Conservation (phyloP, 2,888 invertebrate species). For the Apotomis turbidana region DNA sequence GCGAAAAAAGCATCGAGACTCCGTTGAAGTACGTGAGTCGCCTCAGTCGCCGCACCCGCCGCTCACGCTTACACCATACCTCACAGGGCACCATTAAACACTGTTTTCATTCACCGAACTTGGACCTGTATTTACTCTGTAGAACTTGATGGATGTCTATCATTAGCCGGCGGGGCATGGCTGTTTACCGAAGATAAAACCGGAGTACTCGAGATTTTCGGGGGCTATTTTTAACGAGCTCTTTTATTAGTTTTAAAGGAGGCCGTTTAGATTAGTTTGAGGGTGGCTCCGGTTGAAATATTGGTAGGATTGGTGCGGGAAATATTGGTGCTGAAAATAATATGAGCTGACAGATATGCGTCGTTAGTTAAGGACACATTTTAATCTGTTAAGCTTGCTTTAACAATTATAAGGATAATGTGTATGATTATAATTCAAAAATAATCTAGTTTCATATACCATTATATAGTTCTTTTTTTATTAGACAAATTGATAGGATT, state of each 20-base stretch:
- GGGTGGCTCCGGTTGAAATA: constrained; percentile 48
- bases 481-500: too few species aligned
- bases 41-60: background rate
- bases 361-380: background rate
- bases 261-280: constrained; percentile 80
- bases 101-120: constrained; percentile 40
- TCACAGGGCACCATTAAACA: constrained; percentile 34
- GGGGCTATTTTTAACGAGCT: constrained; percentile 81
- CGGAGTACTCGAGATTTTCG: constrained; percentile 73
- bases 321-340: constrained; percentile 74
- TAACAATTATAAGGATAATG: background rate
- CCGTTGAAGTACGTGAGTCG: background rate
- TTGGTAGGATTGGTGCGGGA: constrained; percentile 74
- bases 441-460: too few species aligned
- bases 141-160: constrained; percentile 70
- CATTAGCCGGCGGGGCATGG: constrained; percentile 65
- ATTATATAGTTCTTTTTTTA: too few species aligned
- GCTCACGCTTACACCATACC: constrained; percentile 25
- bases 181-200: constrained; percentile 73
- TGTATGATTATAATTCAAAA: too few species aligned
- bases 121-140: constrained; percentile 37
- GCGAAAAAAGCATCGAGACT: background rate
- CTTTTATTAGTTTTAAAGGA: constrained; percentile 82
- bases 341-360: constrained; percentile 52
- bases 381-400: constrained; percentile 2